phyloP scores from a whole-genome alignment of 2,113 vertebrate genomes.

The Camelus dromedarius region DNA sequence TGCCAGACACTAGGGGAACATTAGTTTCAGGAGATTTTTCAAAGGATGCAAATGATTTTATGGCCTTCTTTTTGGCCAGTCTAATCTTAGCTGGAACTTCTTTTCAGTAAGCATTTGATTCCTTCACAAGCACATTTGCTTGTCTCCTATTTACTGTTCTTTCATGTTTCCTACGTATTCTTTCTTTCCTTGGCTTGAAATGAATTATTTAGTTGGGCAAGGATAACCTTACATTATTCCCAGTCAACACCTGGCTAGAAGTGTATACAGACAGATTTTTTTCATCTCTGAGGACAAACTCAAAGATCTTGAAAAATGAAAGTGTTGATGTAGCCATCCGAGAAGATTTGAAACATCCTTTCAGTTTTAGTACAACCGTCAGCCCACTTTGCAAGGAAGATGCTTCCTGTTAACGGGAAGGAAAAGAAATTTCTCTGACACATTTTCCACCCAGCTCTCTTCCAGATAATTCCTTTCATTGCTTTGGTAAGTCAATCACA shows the following conservation, averaged over 20 bases:
- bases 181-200: not conserved
- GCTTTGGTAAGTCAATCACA: constrained; percentile 88
- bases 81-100: not conserved
- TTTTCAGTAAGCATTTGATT: not conserved
- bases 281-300: not conserved
- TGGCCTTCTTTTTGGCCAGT: not conserved
- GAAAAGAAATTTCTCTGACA: constrained; percentile 74
- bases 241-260: constrained; percentile 37
- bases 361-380: constrained; percentile 62
- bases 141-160: not conserved
- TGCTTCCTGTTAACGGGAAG: constrained; percentile 70
- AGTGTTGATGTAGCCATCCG: constrained; percentile 8
- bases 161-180: not conserved
- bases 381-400: constrained; percentile 71
- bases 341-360: constrained; percentile 68
- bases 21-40: not conserved
- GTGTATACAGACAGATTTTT: constrained; percentile 31
- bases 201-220: constrained; percentile 31
- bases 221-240: not conserved
- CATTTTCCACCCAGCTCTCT: constrained; percentile 76
- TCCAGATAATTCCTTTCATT: constrained; percentile 83
- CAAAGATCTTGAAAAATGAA: constrained; percentile 74
- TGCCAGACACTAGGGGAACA: not conserved
- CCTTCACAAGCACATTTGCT: not conserved
- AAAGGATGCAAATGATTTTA: not conserved